These are phyloP conservation scores for Drosophila azteca DNA, from an alignment of 1,140 invertebrate species.

Conservation along the genomic window DNA sequence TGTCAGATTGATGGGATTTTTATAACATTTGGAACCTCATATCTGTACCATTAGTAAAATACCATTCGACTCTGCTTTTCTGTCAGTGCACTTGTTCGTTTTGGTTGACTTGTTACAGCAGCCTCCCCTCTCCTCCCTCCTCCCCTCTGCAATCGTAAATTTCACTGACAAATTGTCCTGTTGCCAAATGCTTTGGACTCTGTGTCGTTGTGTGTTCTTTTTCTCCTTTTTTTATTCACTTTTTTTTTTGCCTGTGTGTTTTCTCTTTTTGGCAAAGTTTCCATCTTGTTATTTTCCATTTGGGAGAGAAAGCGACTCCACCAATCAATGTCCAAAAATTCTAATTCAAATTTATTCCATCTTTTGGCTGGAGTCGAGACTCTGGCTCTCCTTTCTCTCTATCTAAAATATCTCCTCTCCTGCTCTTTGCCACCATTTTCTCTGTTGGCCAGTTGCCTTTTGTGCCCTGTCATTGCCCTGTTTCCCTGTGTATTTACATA, in stretches of 20 bases:
- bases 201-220: constrained; percentile 12
- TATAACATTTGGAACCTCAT: too few species aligned
- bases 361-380: constrained; percentile 22
- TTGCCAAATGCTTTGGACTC: background rate
- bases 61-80: background rate
- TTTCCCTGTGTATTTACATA: constrained; percentile 57
- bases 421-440: background rate
- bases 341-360: constrained; percentile 71
- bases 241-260: constrained; percentile 38
- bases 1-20: too few species aligned
- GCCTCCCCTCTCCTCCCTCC: too few species aligned
- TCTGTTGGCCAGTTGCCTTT: constrained; percentile 13
- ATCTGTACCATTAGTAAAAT: too few species aligned
- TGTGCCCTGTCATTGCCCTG: constrained; percentile 37
- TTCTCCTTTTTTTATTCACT: constrained; percentile 12
- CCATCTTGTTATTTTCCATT: constrained; percentile 76
- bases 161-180: constrained; percentile 29
- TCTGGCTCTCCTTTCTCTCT: constrained; percentile 10
- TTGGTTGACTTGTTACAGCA: background rate
- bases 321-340: constrained; percentile 56
- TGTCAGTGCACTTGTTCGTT: background rate
- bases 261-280: constrained; percentile 50
- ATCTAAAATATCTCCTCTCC: background rate
- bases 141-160: constrained; percentile 6
- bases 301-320: constrained; percentile 33